Percentiles rank a stretch among this genome's conserved stretches.
phyloP scores from a whole-genome alignment of 2,888 invertebrate genomes.

The Euzophera pinguis region DNA sequence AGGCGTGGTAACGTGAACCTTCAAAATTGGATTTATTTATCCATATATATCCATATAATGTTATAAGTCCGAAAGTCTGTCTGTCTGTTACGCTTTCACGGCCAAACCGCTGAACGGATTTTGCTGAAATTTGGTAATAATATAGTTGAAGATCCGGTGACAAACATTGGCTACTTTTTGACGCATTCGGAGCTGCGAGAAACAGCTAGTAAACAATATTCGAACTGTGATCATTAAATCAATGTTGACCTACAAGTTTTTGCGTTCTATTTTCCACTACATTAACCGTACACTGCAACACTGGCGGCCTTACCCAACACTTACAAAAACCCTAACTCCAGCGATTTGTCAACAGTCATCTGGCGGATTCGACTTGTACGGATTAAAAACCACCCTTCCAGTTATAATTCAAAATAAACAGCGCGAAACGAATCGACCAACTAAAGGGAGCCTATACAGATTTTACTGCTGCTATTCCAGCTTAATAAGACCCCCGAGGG shows the following conservation, averaged over 20 bases:
- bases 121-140: no score
- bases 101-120: no score
- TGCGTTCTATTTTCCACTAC: conserved; percentile 1
- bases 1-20: no score
- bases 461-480: conserved; percentile 25
- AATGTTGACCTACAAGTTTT: conserved; percentile 5
- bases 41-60: no score
- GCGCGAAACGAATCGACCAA: conserved; percentile 69
- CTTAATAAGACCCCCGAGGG: conserved; percentile 17
- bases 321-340: conserved; percentile 1
- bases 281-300: conserved; percentile 3
- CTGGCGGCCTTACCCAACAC: background rate
- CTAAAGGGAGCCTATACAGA: conserved; percentile 40
- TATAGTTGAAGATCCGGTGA: no score
- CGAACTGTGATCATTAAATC: background rate
- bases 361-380: conserved; percentile 27
- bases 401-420: conserved; percentile 76
- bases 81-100: no score
- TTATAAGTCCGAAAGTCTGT: no score
- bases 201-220: no score
- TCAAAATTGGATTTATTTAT: no score
- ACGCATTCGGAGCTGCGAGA: no score
- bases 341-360: conserved; percentile 29
- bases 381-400: conserved; percentile 52
- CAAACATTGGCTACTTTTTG: no score